Conservation (phyloP, 1,140 invertebrate genomes). For the Penaeus vannamei region DNA sequence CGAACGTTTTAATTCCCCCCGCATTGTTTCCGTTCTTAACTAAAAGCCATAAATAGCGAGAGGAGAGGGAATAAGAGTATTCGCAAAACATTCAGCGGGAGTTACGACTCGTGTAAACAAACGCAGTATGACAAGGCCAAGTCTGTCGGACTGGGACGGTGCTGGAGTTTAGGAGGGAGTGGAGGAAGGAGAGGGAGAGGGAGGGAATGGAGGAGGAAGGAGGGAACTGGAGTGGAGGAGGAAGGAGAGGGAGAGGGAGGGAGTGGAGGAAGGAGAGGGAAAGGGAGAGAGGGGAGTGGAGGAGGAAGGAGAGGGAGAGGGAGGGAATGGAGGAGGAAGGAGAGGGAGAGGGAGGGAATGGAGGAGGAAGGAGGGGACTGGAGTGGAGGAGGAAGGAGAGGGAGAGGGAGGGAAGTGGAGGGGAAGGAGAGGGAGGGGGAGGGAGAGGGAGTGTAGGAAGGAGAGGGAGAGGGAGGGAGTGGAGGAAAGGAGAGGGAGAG, state of each 20-base stretch:
- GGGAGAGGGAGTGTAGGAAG: not conserved
- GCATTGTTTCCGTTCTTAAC: too few relatives aligned
- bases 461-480: too few relatives aligned
- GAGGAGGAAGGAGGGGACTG: not conserved
- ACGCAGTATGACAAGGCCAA: constrained; percentile 51
- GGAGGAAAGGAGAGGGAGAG: too few relatives aligned
- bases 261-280: not conserved
- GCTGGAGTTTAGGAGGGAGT: not conserved
- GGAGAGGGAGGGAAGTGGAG: too few relatives aligned
- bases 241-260: not conserved
- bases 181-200: not conserved
- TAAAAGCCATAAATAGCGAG: too few relatives aligned
- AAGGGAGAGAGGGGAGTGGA: not conserved
- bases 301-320: not conserved
- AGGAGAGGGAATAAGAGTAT: too few relatives aligned
- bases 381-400: not conserved
- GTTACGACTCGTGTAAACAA: constrained; percentile 49
- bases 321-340: not conserved
- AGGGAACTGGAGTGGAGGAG: not conserved
- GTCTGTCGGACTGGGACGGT: constrained; percentile 17
- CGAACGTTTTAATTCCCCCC: too few relatives aligned
- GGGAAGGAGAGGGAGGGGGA: not conserved
- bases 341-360: not conserved
- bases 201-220: not conserved
- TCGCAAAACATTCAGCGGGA: not conserved